These are phyloP conservation scores for Cerastis leucographa DNA, from an alignment of 2,888 invertebrate genomes.

Conservation along the genomic window DNA sequence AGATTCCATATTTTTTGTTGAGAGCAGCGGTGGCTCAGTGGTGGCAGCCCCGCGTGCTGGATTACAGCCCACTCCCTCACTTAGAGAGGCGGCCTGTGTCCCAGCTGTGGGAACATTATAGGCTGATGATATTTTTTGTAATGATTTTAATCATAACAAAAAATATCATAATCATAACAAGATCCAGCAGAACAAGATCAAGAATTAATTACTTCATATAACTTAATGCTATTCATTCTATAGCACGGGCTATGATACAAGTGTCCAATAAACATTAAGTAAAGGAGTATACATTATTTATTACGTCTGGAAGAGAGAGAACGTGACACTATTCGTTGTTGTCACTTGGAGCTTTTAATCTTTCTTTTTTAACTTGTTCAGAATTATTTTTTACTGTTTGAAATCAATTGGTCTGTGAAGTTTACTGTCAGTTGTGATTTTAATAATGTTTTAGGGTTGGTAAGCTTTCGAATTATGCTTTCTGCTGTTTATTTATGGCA, in stretches of 20 bases:
- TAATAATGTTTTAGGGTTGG: background rate
- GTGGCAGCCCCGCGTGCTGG: too few relatives aligned
- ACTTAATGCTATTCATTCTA: slow-evolving; percentile 1
- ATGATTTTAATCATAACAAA: too few relatives aligned
- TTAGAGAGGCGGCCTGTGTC: too few relatives aligned
- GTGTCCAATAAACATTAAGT: slow-evolving; percentile 9
- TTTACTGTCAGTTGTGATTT: background rate
- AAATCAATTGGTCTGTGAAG: slow-evolving; percentile 2
- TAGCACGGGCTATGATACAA: slow-evolving; percentile 9
- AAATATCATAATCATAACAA: too few relatives aligned
- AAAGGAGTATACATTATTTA: slow-evolving; percentile 33
- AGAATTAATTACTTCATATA: slow-evolving; percentile 1
- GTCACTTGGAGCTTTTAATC: slow-evolving; percentile 15
- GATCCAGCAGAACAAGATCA: background rate
- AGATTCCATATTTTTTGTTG: too few relatives aligned
- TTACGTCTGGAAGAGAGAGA: slow-evolving; percentile 2
- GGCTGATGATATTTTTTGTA: too few relatives aligned
- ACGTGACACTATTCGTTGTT: slow-evolving; percentile 36
- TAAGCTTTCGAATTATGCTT: background rate
- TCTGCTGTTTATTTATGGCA: background rate
- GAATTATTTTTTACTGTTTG: background rate
- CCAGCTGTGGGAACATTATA: too few relatives aligned
- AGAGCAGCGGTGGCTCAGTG: too few relatives aligned
- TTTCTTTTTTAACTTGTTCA: slow-evolving; percentile 12
- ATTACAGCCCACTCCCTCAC: too few relatives aligned